Evolutionary conservation across 2,113 vertebrate species (phyloP).

Genomic region (Boleophthalmus pectinirostris): DNA sequence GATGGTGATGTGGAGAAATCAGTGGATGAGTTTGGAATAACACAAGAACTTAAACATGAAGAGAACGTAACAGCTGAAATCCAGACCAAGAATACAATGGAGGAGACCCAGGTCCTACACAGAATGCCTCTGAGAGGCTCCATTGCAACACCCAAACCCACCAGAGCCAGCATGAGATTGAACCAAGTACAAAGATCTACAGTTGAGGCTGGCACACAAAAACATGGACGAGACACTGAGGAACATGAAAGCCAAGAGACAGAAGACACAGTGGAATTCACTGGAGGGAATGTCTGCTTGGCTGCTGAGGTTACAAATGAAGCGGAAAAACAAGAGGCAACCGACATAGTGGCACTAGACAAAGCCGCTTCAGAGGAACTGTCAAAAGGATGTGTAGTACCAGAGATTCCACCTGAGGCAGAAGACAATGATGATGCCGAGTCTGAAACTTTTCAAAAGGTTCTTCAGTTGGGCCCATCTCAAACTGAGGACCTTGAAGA

Average conservation of each 20-base stretch:
- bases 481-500: neutral
- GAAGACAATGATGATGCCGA: neutral
- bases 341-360: neutral
- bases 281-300: neutral
- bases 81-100: slow-evolving; percentile 3
- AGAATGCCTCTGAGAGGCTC: slow-evolving; percentile 1
- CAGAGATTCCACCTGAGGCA: neutral
- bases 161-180: neutral
- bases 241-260: neutral
- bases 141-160: neutral
- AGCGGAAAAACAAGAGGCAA: neutral
- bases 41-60: neutral
- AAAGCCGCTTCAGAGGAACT: neutral
- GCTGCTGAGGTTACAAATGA: neutral
- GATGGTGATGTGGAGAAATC: neutral
- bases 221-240: neutral
- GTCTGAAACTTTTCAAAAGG: neutral
- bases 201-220: neutral
- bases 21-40: neutral
- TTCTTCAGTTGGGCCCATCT: neutral
- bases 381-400: neutral
- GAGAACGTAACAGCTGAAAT: neutral
- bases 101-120: slow-evolving; percentile 12
- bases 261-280: neutral
- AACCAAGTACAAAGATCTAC: neutral